A percentile compares a stretch with the other conserved stretches of the same genome.
Evolutionary conservation across 2,797 vertebrate genomes (phyloP).

Genomic region (Eulemur coronatus): DNA sequence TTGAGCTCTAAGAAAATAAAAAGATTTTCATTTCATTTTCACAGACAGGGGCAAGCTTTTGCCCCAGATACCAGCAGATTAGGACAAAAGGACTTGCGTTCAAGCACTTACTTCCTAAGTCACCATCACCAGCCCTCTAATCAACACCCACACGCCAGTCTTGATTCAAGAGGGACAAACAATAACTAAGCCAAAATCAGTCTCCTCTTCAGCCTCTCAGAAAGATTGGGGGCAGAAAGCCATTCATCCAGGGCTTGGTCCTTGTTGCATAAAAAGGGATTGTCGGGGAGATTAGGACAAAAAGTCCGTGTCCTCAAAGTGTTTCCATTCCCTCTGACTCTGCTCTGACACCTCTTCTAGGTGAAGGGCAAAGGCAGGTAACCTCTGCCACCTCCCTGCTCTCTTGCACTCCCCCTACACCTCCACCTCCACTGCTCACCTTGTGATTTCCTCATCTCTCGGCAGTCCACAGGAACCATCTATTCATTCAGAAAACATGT

Average conservation of each 20-base stretch:
- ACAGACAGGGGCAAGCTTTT: neutral
- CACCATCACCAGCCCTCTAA: neutral
- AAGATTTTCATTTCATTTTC: neutral
- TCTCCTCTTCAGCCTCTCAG: neutral
- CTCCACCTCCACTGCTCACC: neutral
- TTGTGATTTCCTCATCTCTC: neutral
- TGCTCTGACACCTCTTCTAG: neutral
- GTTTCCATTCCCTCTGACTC: neutral
- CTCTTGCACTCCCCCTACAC: neutral
- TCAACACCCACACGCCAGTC: too few species aligned
- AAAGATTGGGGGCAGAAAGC: neutral
- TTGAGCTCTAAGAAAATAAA: neutral
- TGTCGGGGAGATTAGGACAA: neutral
- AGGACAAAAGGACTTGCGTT: neutral
- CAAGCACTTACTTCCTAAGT: neutral
- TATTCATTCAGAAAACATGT: neutral
- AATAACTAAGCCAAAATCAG: neutral
- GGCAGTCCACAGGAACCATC: accelerated
- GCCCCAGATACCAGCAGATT: neutral
- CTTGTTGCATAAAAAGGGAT: neutral
- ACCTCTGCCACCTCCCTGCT: too few species aligned
- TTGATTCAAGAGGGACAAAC: neutral
- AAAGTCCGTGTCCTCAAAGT: neutral
- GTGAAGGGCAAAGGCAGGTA: neutral
- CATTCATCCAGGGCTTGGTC: neutral